Evolutionary conservation across 1,140 invertebrate genomes (phyloP), one percentile per base, ranked within the genome.

Genomic region (Meloidogyne chitwoodi): DNA sequence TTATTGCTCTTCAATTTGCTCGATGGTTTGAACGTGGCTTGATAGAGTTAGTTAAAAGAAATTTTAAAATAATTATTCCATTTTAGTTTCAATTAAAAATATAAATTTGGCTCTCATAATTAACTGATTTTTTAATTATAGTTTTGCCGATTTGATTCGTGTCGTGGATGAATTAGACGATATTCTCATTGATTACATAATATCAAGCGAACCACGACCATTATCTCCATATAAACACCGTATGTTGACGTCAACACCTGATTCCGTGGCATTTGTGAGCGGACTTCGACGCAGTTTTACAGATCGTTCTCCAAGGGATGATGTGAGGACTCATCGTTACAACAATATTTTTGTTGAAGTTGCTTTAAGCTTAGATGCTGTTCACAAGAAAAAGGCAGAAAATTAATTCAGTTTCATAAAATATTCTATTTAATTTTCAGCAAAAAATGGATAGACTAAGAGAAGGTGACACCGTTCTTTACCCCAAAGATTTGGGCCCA

Each of bases 331-430:
- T 11, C 44, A 73, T 34, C 61, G 64, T 41, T 63, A 63, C 41
- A 61, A 73, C 41, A 73, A 73, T 34, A 73, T 73, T 63, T 63
- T 63, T 38, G 41, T 73, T 61, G 71, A 73, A 31, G 71, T 73
- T 73, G 71, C 64, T 61, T n/a, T 73, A 10, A 61, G 44, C 14
- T 41, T 41, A 16, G 64, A 73, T 14, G 24, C 22, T 11, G 61
- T 73, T 10, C 16, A 29, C 16, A 73, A 64, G 71, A 73, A 73
- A 61, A 26, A 56, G 24, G 71, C 16, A 34, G 19, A 38, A 48
- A 61, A 22, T 22, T 22, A 19, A n/a, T 19, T 1, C 19, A 11
- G 11, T 22, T 48, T 67, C 6, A 16, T 41, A 29, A 31, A 22
- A 62, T 24, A 27, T 11, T 27, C n/a, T 61, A 22, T 2, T n/a